Percentiles rank a stretch among this genome's conserved stretches.
These are phyloP conservation scores for Elachura formosa DNA, from an alignment of 2,113 vertebrate genomes.

Conservation along the genomic window DNA sequence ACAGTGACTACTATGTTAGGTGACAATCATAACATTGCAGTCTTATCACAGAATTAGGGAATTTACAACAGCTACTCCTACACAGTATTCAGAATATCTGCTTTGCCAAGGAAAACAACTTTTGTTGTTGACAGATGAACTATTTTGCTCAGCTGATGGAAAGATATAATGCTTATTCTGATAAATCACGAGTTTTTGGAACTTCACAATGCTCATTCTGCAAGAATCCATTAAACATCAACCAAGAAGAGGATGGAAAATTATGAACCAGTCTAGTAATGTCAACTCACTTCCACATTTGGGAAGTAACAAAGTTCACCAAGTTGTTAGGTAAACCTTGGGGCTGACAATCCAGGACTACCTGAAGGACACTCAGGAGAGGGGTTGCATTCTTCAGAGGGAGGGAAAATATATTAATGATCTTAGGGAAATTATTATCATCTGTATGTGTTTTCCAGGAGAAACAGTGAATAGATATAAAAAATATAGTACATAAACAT, in stretches of 20 bases:
- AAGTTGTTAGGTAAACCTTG: not conserved
- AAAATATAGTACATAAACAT: not conserved
- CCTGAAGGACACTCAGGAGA: not conserved
- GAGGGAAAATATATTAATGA: not conserved
- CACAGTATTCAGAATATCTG: not conserved
- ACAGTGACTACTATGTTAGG: not conserved
- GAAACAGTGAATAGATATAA: not conserved
- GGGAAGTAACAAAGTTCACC: not conserved
- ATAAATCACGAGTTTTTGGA: not conserved
- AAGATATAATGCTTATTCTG: not conserved
- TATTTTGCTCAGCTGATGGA: not conserved
- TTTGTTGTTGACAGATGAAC: not conserved
- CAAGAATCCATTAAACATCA: accelerated
- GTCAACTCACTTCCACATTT: not conserved
- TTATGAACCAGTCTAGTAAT: not conserved
- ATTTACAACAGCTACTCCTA: not conserved
- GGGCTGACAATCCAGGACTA: not conserved
- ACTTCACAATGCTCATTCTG: not conserved
- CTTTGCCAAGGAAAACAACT: not conserved
- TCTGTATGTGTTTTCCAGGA: not conserved
- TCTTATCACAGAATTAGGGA: not conserved
- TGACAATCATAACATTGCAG: not conserved
- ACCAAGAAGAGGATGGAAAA: not conserved
- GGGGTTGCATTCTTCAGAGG: not conserved
- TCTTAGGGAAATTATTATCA: not conserved